Evolutionary conservation across 2,113 vertebrate genomes (phyloP), one percentile per base, ranked within the genome.

Genomic region (Chinchilla lanigera): DNA sequence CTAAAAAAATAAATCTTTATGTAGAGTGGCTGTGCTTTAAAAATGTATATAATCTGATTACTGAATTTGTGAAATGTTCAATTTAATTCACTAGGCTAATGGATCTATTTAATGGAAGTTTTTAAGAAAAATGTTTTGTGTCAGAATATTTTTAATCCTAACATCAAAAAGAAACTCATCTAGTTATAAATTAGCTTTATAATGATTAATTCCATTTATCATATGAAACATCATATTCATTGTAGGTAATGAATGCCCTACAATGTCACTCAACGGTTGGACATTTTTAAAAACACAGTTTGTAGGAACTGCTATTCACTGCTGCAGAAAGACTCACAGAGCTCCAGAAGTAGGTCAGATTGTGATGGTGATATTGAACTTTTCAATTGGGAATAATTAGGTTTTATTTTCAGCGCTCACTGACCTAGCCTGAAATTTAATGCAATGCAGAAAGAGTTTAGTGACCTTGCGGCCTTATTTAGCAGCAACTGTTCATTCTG

Each of bases 301-400:
- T 61, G 67, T 22, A 28, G 35, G 33, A 44, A 87, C 56, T 87
- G 17, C 89, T 98, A 77, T 3, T 97, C 82, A 81, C 75, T 13
- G 24, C 41, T 86, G 69, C 54, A 94, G 94, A 98, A 44, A 98
- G 98, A 94, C 94, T 97, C 96, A 93, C 98, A 93, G 96, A 96
- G 95, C 89, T 97, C 96, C 94, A 50, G 83, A 98, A 98, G 95
- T 98, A 98, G 98, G 98, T 98, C 98, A 98, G 87, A 96, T 92
- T 80, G 85, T 97, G 98, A 98, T 89, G 96, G 96, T 96, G 97
- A 98, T 97, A 98, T 60, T 98, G 97, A 98, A 98, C 98, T 98
- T 98, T 99, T 98, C 98, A 98, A 98, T 98, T 98, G 98, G 98
- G 97, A 98, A 97, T 98, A 99, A 98, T 99, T 98, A 98, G 98